Evolutionary conservation across 35 echinoderm and acorn worm genomes (phyloP).

Genomic region (Diadema setosum): DNA sequence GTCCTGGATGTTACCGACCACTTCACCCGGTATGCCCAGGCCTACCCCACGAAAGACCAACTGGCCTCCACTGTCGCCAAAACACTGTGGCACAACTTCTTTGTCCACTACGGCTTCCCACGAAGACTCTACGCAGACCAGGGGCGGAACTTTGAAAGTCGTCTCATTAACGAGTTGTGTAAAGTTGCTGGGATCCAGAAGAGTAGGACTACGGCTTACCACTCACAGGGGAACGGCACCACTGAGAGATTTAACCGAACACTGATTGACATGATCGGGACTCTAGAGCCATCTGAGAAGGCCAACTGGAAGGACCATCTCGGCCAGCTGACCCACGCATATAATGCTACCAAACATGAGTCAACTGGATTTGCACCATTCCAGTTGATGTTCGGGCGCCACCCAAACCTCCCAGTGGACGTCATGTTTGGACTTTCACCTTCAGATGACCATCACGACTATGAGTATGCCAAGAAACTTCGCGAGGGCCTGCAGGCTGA

Average conservation of each 20-base stretch:
- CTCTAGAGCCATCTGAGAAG: neutral
- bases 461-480: slow-evolving; percentile 14
- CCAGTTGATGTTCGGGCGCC: slow-evolving; percentile 31
- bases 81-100: slow-evolving; percentile 37
- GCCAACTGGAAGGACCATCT: slow-evolving; percentile 29
- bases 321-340: neutral
- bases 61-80: slow-evolving; percentile 35
- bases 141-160: slow-evolving; percentile 16
- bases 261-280: neutral
- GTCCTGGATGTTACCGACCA: slow-evolving; percentile 53
- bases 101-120: slow-evolving; percentile 31
- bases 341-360: slow-evolving; percentile 9
- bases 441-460: neutral
- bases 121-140: slow-evolving; percentile 27
- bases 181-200: neutral
- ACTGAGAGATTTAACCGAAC: slow-evolving; percentile 28
- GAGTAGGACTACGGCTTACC: neutral
- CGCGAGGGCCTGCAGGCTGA: neutral
- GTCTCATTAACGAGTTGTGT: slow-evolving; percentile 18
- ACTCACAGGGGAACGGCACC: neutral
- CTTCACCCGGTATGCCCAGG: slow-evolving; percentile 43
- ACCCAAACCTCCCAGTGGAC: slow-evolving; percentile 13
- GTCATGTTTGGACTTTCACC: slow-evolving; percentile 29
- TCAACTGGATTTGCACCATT: slow-evolving; percentile 28
- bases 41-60: slow-evolving; percentile 31